These are phyloP conservation scores for Odontamblyopus rebecca DNA, from an alignment of 2,797 vertebrate species.

Conservation along the genomic window DNA sequence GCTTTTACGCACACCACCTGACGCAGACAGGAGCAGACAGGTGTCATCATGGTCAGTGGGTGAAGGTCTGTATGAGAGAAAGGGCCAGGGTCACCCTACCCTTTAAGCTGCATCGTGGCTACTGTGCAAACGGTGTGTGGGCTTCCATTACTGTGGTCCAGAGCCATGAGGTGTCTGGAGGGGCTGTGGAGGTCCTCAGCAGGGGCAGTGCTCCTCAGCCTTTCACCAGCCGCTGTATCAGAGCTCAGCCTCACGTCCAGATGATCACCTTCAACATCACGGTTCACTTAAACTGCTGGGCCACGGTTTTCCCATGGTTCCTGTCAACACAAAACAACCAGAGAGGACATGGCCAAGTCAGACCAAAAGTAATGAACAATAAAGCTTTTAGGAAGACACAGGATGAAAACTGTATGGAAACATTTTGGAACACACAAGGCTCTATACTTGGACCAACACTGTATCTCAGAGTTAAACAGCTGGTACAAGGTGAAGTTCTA, in stretches of 20 bases:
- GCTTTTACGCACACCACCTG: constrained; percentile 87
- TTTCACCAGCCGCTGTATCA: constrained; percentile 36
- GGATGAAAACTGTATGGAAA: background rate
- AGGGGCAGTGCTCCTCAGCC: constrained; percentile 16
- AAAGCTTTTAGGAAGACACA: background rate
- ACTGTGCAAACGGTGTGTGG: constrained; percentile 68
- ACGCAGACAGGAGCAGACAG: constrained; percentile 73
- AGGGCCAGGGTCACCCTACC: constrained; percentile 77
- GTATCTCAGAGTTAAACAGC: too few relatives aligned
- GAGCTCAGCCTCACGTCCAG: constrained; percentile 38
- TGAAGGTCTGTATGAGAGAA: constrained; percentile 37
- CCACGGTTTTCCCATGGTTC: constrained; percentile 66
- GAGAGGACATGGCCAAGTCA: background rate
- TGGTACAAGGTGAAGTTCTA: too few relatives aligned
- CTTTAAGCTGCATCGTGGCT: constrained; percentile 84
- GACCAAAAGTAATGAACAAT: background rate
- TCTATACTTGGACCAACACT: background rate
- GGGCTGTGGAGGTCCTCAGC: constrained; percentile 20
- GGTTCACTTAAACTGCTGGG: constrained; percentile 53
- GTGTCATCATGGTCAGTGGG: constrained; percentile 86
- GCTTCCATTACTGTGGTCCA: constrained; percentile 81
- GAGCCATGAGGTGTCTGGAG: constrained; percentile 52
- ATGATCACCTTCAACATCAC: constrained; percentile 49
- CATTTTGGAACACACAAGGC: background rate
- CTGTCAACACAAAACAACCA: constrained; percentile 41